Base-by-base conservation (phyloP, 2,888 invertebrate species). In the Drosophila macrospina region DNA sequence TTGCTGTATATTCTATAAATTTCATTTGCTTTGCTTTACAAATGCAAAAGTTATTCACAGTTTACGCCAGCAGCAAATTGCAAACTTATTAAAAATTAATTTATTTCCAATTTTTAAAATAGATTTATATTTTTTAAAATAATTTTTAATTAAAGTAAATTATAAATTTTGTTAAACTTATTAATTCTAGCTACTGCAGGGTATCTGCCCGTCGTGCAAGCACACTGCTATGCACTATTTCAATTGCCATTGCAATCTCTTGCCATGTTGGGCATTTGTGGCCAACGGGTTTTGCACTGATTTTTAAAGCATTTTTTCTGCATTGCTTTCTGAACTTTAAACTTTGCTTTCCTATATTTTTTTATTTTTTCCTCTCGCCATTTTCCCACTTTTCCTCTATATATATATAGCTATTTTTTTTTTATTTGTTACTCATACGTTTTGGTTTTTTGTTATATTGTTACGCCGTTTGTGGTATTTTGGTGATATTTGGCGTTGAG, bases 381-480 rank as follows among this genome's bases (percentile, higher is more conserved):
- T 28, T 45, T 39, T 63, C 28, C 34, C n/a, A 30, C 26, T 24
- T 47, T 50, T 1, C 20, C 3, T 20, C 3, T 20, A 20, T 20
- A 2, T 20, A 2, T 20, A 20, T 20, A 2, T 20, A 20, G n/a
- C 13, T 10, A 44, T 15, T 30, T 44, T 41, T 39, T 37, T 42
- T 39, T 30, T 57, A 39, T 83, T 64, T 62, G 20, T 24, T 13
- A 55, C 57, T 74, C 47, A 54, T 63, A 48, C 45, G 61, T 39
- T 83, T 73, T 20, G 2, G 20, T 20, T 20, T 77, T 80, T 79
- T 68, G 69, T 75, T 88, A 76, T 76, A 86, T 86, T 83, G 74
- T 85, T 67, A 63, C 55, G 69, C 69, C 62, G 84, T 69, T 86
- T 86, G 88, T 66, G 86, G 88, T 82, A 76, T 87, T 82, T 72